These are phyloP conservation scores for Anguilla obscura DNA, from an alignment of 2,797 vertebrate genomes.

Conservation along the genomic window DNA sequence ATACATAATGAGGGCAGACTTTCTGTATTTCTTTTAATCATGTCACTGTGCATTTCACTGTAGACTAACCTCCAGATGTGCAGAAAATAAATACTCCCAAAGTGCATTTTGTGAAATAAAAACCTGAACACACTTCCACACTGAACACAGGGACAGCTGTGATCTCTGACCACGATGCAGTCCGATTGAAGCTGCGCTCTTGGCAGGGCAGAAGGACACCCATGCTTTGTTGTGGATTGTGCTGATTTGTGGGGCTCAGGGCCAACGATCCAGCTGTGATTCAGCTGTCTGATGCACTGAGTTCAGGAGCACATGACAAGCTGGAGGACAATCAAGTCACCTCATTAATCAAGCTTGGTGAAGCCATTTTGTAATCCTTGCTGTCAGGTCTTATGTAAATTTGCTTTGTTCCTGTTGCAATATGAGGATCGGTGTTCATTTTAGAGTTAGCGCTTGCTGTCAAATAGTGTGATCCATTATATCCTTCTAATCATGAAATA, in stretches of 20 bases:
- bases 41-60: neutral
- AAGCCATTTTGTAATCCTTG: neutral
- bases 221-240: conserved; percentile 22
- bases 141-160: neutral
- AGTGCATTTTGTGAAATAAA: neutral
- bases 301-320: conserved; percentile 23
- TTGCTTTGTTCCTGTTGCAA: neutral
- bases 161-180: neutral
- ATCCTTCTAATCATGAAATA: neutral
- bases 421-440: conserved; percentile 16
- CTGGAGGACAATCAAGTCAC: conserved; percentile 29
- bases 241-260: conserved; percentile 20
- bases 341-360: conserved; percentile 16
- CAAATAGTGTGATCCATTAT: neutral
- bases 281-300: conserved; percentile 23
- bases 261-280: conserved; percentile 24
- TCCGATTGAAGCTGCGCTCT: neutral
- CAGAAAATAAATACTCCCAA: neutral
- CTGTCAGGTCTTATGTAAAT: neutral
- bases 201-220: conserved; percentile 5
- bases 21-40: neutral
- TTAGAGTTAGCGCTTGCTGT: neutral
- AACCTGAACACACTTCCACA: neutral
- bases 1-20: neutral
- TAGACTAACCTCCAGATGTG: neutral